These are phyloP conservation scores for Rhegmatorhina hoffmannsi DNA, from an alignment of 2,113 vertebrate species.

Conservation along the genomic window DNA sequence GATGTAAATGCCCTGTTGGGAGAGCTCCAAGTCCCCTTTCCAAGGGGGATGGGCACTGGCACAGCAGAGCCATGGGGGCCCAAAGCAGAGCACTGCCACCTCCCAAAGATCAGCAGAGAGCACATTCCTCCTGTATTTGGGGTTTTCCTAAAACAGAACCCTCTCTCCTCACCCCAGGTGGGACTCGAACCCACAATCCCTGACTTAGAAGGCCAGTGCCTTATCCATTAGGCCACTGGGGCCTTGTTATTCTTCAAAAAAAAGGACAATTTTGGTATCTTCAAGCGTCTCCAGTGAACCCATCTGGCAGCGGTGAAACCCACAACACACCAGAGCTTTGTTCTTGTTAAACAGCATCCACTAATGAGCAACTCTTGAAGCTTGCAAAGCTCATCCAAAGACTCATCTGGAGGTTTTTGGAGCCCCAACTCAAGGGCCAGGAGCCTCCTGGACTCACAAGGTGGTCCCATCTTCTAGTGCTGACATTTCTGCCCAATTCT, in stretches of 20 bases:
- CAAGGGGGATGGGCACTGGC: accelerated
- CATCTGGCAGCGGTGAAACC: accelerated
- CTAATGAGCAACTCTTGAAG: accelerated
- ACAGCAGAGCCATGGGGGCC: not conserved
- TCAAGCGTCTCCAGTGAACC: accelerated
- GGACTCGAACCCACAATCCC: slow-evolving; percentile 38
- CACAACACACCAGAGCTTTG: accelerated
- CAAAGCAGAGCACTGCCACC: not conserved
- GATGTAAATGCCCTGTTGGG: not conserved
- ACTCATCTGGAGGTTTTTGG: not conserved
- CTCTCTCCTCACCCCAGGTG: not conserved
- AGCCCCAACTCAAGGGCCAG: not conserved
- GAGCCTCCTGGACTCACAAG: not conserved
- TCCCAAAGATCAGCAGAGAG: accelerated
- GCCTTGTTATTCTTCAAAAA: accelerated
- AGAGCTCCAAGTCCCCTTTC: not conserved
- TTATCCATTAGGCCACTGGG: slow-evolving; percentile 50
- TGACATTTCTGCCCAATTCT: not conserved
- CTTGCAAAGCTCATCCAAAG: not conserved
- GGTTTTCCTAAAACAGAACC: not conserved
- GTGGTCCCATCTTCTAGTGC: no score
- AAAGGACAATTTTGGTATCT: not conserved
- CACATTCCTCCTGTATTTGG: accelerated
- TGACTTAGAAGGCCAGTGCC: slow-evolving; percentile 50
- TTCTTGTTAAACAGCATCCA: not conserved